Conservation (phyloP, 2,888 invertebrate species). For the Athripsodes cinereus region DNA sequence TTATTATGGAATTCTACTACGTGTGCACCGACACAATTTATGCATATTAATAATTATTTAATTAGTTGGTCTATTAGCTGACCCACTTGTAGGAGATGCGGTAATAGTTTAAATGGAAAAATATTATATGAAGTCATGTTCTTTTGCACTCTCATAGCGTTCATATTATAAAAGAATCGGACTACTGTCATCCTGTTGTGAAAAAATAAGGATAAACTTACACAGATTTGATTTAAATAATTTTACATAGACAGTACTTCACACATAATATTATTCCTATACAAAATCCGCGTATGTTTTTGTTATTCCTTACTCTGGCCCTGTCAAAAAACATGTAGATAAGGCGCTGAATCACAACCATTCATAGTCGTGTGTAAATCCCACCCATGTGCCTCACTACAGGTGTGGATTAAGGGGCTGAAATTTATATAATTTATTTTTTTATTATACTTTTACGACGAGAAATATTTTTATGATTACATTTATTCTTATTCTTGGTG, state of each 20-base stretch:
- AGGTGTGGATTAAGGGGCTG: neutral
- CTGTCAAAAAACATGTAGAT: neutral
- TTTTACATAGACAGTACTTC: neutral
- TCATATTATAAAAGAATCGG: too few species aligned
- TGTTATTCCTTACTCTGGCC: neutral
- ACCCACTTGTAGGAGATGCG: too few species aligned
- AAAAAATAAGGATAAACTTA: neutral
- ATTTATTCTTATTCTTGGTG: too few species aligned
- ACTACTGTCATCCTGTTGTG: too few species aligned
- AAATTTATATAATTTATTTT: neutral
- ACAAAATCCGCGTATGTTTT: neutral
- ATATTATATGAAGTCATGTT: too few species aligned
- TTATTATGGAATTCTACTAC: too few species aligned
- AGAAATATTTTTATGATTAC: neutral
- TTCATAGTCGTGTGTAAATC: neutral
- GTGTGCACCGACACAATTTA: too few species aligned
- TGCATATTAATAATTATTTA: too few species aligned
- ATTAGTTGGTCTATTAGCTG: too few species aligned
- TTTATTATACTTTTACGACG: neutral
- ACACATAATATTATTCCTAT: too few species aligned
- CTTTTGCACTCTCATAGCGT: too few species aligned
- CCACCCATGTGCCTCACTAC: neutral
- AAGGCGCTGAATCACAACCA: neutral
- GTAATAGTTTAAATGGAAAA: too few species aligned
- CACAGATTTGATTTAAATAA: slow-evolving; percentile 5